Conservation (phyloP, 2,113 vertebrate species). For the Syrmaticus mikado region DNA sequence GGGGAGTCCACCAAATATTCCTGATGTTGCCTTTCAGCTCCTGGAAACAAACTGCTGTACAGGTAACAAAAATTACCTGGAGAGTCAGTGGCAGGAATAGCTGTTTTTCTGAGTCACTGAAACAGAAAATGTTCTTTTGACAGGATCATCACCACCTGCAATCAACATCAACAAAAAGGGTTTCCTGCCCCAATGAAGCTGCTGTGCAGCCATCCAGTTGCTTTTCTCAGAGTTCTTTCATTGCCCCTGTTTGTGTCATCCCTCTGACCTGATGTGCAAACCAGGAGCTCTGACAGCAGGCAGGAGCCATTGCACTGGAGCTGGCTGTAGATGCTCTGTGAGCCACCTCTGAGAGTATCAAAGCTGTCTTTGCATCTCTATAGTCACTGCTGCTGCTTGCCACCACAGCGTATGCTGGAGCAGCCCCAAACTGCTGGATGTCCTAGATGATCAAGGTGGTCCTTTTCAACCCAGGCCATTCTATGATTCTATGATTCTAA, state of each 20-base stretch:
- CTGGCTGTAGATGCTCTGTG: not conserved
- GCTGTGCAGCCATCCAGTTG: not conserved
- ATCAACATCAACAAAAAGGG: not conserved
- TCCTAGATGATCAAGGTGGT: too few relatives aligned
- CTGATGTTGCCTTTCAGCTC: not conserved
- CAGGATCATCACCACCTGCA: not conserved
- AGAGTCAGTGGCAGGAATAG: slow-evolving; percentile 8
- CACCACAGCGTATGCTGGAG: not conserved
- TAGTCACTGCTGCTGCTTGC: not conserved
- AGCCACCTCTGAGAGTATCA: not conserved
- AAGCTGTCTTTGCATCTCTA: not conserved
- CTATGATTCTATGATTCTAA: not conserved
- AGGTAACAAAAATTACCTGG: not conserved
- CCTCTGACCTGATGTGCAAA: not conserved
- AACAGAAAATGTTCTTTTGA: slow-evolving; percentile 40
- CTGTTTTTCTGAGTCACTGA: slow-evolving; percentile 35
- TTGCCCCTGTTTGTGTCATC: not conserved
- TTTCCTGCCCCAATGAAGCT: not conserved
- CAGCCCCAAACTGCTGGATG: not conserved
- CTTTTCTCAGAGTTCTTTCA: not conserved
- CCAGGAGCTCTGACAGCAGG: not conserved
- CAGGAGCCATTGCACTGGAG: not conserved
- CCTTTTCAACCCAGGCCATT: too few relatives aligned
- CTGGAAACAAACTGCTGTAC: not conserved
- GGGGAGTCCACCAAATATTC: not conserved